Evolutionary conservation across 2,797 vertebrate species (phyloP).

Genomic region (Chloroceryle inda): DNA sequence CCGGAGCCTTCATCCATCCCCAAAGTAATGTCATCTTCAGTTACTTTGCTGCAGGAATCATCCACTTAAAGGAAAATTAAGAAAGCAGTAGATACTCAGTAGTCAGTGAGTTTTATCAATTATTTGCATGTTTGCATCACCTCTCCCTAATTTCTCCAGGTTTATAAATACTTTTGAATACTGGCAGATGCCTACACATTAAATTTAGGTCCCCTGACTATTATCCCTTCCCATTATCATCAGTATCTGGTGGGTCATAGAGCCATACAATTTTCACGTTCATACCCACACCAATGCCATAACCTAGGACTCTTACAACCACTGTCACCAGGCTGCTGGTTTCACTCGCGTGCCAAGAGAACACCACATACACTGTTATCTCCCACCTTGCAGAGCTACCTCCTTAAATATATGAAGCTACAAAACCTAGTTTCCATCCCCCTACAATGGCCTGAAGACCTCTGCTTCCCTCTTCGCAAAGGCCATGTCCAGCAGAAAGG

Average conservation of each 20-base stretch:
- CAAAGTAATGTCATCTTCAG: background rate
- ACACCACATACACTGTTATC: background rate
- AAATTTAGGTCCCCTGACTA: background rate
- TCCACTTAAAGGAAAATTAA: background rate
- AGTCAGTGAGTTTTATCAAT: background rate
- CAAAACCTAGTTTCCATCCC: background rate
- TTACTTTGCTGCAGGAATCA: background rate
- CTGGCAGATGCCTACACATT: background rate
- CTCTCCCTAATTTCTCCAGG: background rate
- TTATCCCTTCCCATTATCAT: background rate
- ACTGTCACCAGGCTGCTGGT: background rate
- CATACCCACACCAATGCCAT: accelerated
- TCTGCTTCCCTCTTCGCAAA: background rate
- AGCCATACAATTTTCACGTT: background rate
- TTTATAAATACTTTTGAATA: accelerated
- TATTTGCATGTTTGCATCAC: background rate
- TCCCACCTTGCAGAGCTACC: background rate
- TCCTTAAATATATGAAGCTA: background rate
- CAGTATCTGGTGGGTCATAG: background rate
- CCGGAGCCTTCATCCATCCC: background rate
- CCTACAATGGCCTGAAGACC: accelerated
- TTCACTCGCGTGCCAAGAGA: background rate
- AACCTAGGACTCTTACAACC: background rate
- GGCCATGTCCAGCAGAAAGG: background rate
- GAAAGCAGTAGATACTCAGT: background rate